These are phyloP conservation scores for Neoscelio sp. DNA, from an alignment of 2,888 invertebrate genomes.

Conservation along the genomic window DNA sequence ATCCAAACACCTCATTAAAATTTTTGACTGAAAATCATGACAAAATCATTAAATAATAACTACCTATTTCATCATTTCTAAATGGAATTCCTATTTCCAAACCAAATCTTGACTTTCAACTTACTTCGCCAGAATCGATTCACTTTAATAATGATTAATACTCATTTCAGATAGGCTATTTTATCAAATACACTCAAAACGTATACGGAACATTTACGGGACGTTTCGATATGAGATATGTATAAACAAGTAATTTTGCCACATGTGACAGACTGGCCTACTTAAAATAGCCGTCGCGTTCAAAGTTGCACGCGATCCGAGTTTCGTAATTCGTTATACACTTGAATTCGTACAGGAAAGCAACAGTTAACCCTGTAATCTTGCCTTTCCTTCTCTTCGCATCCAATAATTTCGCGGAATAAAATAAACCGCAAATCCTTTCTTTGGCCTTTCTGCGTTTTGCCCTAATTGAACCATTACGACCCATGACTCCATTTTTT, in stretches of 20 bases:
- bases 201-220: neutral
- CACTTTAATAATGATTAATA: slow-evolving; percentile 12
- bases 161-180: too few relatives aligned
- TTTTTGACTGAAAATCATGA: too few relatives aligned
- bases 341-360: slow-evolving; percentile 62
- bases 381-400: slow-evolving; percentile 58
- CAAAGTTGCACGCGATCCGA: slow-evolving; percentile 63
- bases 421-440: neutral
- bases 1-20: too few relatives aligned
- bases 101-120: too few relatives aligned
- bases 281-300: slow-evolving; percentile 60
- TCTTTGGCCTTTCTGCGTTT: neutral
- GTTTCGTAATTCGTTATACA: slow-evolving; percentile 49
- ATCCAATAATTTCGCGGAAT: slow-evolving; percentile 12
- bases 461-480: slow-evolving; percentile 3
- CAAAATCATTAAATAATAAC: too few relatives aligned
- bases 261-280: slow-evolving; percentile 60
- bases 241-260: slow-evolving; percentile 27
- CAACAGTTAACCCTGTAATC: slow-evolving; percentile 45
- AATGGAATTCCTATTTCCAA: too few relatives aligned
- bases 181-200: slow-evolving; percentile 4
- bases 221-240: slow-evolving; percentile 51
- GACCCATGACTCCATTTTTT: neutral
- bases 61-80: too few relatives aligned
- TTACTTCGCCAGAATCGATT: too few relatives aligned